Percentiles rank a stretch among this genome's conserved stretches.
Evolutionary conservation across 53 echinoderm and acorn worm genomes (phyloP).

Genomic region (Arbacia lixula): DNA sequence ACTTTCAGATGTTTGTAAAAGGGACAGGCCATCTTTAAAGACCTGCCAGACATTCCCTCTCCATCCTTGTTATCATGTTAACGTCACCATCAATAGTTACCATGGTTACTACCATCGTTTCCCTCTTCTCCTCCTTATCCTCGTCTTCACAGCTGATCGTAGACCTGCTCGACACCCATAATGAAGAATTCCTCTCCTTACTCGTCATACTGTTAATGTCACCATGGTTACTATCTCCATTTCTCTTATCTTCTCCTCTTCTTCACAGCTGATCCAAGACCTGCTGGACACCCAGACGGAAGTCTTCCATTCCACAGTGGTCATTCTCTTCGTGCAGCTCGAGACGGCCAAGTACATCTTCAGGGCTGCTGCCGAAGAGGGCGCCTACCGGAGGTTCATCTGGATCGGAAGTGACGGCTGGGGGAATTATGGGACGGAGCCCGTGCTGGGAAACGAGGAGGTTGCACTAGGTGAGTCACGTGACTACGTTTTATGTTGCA

Average conservation of each 20-base stretch:
- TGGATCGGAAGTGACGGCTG: slow-evolving; percentile 99
- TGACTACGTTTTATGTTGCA: not conserved
- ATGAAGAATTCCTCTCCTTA: no score
- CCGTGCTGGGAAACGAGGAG: slow-evolving; percentile 70
- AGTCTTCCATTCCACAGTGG: slow-evolving; percentile 71
- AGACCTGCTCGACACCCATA: no score
- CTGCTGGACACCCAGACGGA: slow-evolving; percentile 61
- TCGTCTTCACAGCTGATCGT: no score
- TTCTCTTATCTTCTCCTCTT: not conserved
- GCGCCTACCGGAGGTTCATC: slow-evolving; percentile 71
- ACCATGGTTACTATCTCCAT: no score
- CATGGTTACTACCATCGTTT: no score
- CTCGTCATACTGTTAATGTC: no score
- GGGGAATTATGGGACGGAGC: slow-evolving; percentile 85
- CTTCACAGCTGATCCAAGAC: slow-evolving; percentile 45
- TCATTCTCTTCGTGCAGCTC: slow-evolving; percentile 91
- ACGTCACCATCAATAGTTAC: no score
- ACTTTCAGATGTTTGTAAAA: no score
- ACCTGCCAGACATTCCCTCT: no score
- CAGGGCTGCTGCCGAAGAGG: slow-evolving; percentile 58
- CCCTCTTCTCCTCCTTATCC: no score
- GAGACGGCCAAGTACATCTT: slow-evolving; percentile 83
- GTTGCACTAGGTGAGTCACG: slow-evolving; percentile 83
- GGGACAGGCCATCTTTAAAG: no score
- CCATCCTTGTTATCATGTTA: no score